Conservation (phyloP, 2,113 vertebrate genomes). For the Cyanoramphus novaezelandiae region DNA sequence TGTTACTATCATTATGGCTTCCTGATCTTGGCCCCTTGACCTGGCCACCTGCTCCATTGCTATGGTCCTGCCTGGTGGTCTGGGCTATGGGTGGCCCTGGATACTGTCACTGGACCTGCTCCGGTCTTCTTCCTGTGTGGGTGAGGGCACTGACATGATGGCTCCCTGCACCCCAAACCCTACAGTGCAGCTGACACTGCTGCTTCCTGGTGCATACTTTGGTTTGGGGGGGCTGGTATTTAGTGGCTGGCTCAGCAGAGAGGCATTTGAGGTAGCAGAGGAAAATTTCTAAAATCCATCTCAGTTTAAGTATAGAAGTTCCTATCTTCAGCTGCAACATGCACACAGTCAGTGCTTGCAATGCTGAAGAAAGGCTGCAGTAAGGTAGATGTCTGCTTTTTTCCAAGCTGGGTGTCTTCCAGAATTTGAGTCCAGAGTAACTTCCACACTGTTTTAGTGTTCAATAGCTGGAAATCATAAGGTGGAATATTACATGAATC, state of each 20-base stretch:
- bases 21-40: not conserved
- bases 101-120: accelerated
- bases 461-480: not conserved
- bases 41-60: accelerated
- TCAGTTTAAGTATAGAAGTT: not conserved
- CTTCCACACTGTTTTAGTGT: not conserved
- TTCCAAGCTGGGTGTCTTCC: not conserved
- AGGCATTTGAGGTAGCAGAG: not conserved
- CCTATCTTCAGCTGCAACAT: not conserved
- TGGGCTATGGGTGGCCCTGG: not conserved
- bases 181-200: accelerated
- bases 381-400: not conserved
- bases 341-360: not conserved
- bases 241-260: not conserved
- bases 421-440: not conserved
- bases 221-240: not conserved
- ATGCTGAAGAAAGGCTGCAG: not conserved
- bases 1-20: not conserved
- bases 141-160: not conserved
- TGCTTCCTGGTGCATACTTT: not conserved
- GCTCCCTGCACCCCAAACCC: not conserved
- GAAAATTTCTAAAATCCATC: not conserved
- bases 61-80: not conserved
- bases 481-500: not conserved
- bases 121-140: not conserved